Conservation (phyloP, 1,140 invertebrate genomes). For the Saxidomus purpurata region DNA sequence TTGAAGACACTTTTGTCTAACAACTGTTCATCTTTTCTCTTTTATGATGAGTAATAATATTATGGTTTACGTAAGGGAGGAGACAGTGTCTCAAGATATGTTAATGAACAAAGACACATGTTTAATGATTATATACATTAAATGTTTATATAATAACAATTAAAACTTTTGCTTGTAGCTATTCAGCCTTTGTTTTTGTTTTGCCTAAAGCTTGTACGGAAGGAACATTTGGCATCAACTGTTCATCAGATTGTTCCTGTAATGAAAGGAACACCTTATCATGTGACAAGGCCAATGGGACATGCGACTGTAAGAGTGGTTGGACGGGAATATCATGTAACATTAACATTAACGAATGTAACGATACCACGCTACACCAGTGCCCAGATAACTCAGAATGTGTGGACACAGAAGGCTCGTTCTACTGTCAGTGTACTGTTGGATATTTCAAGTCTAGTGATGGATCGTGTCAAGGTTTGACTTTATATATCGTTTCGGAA, state of each 20-base stretch:
- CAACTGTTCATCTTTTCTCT: too few species aligned
- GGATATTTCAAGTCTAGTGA: slow-evolving; percentile 22
- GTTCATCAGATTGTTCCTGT: slow-evolving; percentile 11
- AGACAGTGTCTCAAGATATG: too few species aligned
- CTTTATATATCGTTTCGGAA: too few species aligned
- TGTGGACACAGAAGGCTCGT: slow-evolving; percentile 67
- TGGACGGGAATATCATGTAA: slow-evolving; percentile 30
- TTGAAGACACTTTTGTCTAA: too few species aligned
- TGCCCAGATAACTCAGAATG: slow-evolving; percentile 64
- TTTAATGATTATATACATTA: too few species aligned
- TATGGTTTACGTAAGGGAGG: too few species aligned
- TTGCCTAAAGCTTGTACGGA: slow-evolving; percentile 17
- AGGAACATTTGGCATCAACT: slow-evolving; percentile 28
- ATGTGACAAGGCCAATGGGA: slow-evolving; percentile 44
- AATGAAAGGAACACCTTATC: not conserved
- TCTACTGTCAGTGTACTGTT: slow-evolving; percentile 66
- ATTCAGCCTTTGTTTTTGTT: not conserved
- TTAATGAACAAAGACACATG: too few species aligned
- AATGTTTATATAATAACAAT: too few species aligned
- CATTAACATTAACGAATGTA: slow-evolving; percentile 69
- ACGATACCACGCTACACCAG: not conserved
- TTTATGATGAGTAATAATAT: too few species aligned
- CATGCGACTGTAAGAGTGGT: slow-evolving; percentile 47
- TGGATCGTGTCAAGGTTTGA: slow-evolving; percentile 33
- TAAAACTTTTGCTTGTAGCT: too few species aligned